phyloP scores from a whole-genome alignment of 2,888 invertebrate genomes.

The Lepidocyrtoides sp. region DNA sequence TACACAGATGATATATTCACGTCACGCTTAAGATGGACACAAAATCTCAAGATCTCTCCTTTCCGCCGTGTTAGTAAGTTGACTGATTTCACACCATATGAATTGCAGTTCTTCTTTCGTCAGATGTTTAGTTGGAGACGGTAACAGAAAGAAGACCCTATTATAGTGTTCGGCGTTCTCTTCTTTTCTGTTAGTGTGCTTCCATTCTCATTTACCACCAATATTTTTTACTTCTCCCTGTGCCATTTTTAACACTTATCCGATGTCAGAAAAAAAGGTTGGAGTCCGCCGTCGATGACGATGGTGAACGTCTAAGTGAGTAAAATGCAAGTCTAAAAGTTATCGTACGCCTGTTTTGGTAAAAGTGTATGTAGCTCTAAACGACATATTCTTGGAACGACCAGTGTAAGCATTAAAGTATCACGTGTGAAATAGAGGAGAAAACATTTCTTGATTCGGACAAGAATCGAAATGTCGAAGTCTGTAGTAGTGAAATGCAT shows the following conservation, averaged over 20 bases:
- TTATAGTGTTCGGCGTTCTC: neutral
- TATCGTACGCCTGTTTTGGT: neutral
- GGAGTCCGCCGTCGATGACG: constrained; percentile 11
- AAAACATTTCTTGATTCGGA: constrained; percentile 78
- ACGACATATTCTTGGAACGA: constrained; percentile 34
- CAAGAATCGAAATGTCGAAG: constrained; percentile 76
- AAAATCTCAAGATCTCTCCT: constrained; percentile 82
- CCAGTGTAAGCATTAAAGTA: constrained; percentile 41
- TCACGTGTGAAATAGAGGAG: constrained; percentile 80
- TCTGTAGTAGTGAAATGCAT: constrained; percentile 26
- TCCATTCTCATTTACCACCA: too few species aligned
- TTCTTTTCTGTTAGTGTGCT: too few species aligned
- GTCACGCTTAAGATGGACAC: constrained; percentile 84
- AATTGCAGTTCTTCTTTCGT: constrained; percentile 43
- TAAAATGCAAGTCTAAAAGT: constrained; percentile 33
- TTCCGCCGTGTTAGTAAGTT: constrained; percentile 67
- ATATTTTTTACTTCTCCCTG: neutral
- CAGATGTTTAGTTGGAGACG: neutral
- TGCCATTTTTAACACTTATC: constrained; percentile 38
- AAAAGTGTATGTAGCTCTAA: constrained; percentile 24
- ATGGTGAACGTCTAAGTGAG: constrained; percentile 5
- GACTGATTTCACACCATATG: constrained; percentile 83
- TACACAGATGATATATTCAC: constrained; percentile 81
- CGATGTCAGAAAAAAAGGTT: constrained; percentile 37
- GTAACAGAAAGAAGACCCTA: constrained; percentile 33